These are phyloP conservation scores for Hyphantria cunea DNA, from an alignment of 1,140 invertebrate species.

Conservation along the genomic window DNA sequence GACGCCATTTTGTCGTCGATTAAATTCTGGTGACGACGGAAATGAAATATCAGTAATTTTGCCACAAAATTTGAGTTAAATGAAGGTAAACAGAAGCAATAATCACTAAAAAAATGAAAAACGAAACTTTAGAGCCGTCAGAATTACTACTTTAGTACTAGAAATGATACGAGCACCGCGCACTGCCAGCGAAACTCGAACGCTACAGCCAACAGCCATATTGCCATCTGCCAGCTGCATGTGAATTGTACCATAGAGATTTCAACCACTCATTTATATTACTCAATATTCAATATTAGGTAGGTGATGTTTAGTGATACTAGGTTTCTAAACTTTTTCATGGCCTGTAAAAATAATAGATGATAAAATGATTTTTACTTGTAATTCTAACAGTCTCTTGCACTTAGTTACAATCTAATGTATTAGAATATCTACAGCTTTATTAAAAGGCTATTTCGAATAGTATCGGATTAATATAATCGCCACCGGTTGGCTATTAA, in stretches of 20 bases:
- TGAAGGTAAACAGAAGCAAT: conserved; percentile 61
- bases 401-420: too few relatives aligned
- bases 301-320: too few relatives aligned
- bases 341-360: too few relatives aligned
- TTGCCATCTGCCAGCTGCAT: conserved; percentile 60
- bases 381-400: too few relatives aligned
- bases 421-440: too few relatives aligned
- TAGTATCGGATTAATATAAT: too few relatives aligned
- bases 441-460: too few relatives aligned
- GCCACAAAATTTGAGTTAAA: conserved; percentile 60
- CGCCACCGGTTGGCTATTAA: too few relatives aligned
- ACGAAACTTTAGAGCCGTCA: conserved; percentile 72
- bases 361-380: too few relatives aligned
- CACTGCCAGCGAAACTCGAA: conserved; percentile 78
- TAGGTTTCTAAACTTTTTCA: too few relatives aligned
- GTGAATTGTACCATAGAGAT: conserved; percentile 26
- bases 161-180: conserved; percentile 73
- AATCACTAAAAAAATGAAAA: conserved; percentile 76
- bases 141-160: conserved; percentile 69
- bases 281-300: too few relatives aligned
- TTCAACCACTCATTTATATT: neutral
- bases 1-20: conserved; percentile 82
- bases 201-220: conserved; percentile 79
- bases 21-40: conserved; percentile 80
- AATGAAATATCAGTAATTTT: conserved; percentile 70